These are phyloP conservation scores for Brachionus plicatilis DNA, from an alignment of 1,140 invertebrate species.

Conservation along the genomic window DNA sequence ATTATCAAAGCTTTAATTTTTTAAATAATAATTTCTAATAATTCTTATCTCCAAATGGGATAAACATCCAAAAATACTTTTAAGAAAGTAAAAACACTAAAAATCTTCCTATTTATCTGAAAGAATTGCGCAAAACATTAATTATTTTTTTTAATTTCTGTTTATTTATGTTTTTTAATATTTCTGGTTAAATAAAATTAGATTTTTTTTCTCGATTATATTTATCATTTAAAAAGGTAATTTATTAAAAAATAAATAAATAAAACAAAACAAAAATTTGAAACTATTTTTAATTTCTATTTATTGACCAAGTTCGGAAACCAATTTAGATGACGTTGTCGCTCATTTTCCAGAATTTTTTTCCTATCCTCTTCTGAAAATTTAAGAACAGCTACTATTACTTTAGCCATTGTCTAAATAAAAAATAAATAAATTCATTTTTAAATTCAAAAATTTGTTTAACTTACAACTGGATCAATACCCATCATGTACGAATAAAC, in stretches of 20 bases:
- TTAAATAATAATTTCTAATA: too few relatives aligned
- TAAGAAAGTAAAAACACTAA: too few relatives aligned
- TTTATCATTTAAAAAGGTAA: not conserved
- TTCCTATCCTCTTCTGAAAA: constrained; percentile 14
- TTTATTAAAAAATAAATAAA: not conserved
- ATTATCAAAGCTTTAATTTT: too few relatives aligned
- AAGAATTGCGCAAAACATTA: not conserved
- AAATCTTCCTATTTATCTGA: too few relatives aligned
- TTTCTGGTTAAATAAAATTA: not conserved
- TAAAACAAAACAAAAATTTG: not conserved
- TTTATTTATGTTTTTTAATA: not conserved
- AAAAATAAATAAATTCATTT: not conserved
- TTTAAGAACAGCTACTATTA: constrained; percentile 26
- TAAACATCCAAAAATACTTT: too few relatives aligned
- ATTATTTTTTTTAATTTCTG: not conserved
- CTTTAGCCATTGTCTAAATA: constrained; percentile 35
- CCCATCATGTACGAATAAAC: constrained; percentile 39
- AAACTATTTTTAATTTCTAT: not conserved
- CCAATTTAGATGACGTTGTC: not conserved
- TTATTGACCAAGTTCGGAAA: constrained; percentile 11
- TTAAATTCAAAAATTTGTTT: not conserved
- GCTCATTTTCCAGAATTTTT: constrained; percentile 35
- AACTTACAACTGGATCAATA: constrained; percentile 1
- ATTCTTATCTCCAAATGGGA: too few relatives aligned
- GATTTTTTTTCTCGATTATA: not conserved